A percentile compares a stretch with the other conserved stretches of the same genome.
Conservation (phyloP, 2,113 vertebrate species). For the Rattus rattus region DNA sequence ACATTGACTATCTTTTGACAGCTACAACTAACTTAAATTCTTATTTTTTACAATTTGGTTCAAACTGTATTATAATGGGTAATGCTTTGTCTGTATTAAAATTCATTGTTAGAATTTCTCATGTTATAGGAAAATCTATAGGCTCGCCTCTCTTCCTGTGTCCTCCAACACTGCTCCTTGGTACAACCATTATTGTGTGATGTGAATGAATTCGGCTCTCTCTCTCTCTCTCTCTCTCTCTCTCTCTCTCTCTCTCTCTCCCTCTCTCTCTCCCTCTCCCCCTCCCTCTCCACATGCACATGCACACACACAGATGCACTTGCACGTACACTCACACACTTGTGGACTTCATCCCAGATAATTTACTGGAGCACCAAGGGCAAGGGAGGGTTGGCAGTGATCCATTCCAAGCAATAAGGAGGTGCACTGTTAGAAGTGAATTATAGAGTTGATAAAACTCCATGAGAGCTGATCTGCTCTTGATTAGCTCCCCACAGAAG, state of each 20-base stretch:
- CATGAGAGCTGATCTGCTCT: slow-evolving; percentile 1
- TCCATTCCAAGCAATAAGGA: not conserved
- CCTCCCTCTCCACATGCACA: no score
- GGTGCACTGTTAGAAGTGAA: not conserved
- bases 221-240: not conserved
- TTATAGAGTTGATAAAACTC: not conserved
- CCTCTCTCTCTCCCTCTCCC: no score
- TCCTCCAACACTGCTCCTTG: not conserved
- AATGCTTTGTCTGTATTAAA: not conserved
- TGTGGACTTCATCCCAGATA: not conserved
- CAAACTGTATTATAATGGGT: not conserved
- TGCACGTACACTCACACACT: not conserved
- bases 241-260: not conserved
- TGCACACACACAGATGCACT: not conserved
- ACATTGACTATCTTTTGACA: not conserved
- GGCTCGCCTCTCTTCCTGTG: not conserved
- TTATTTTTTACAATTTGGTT: slow-evolving; percentile 35
- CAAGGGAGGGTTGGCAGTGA: not conserved
- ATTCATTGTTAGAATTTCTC: not conserved
- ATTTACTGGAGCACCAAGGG: not conserved
- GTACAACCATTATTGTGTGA: not conserved
- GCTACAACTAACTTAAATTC: not conserved
- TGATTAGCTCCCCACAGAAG: not conserved
- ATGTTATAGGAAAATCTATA: not conserved
- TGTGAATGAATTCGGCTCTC: not conserved